Evolutionary conservation across 2,797 vertebrate genomes (phyloP), one percentile per base, ranked within the genome.

Genomic region (Xenops minutus): DNA sequence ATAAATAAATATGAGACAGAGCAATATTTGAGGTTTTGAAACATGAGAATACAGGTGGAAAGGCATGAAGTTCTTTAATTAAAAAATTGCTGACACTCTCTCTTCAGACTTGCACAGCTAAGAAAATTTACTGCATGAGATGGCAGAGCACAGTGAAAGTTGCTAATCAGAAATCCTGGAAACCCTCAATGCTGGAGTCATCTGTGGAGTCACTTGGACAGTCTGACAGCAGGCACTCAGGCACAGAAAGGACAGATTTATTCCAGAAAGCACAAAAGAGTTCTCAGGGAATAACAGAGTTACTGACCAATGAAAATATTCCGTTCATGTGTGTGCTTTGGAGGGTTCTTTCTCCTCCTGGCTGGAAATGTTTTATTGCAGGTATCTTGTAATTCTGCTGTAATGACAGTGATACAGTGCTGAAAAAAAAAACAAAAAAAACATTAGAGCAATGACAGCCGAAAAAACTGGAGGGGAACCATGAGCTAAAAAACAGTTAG

Each of bases 351-450:
- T 90, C 73, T 72, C 46, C 43, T 94, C 43, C 74, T 95, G 62
- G 39, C 20, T 95, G 59, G 51, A 88, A 73, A 82, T 88, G 24
- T 63, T 93, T 95, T 88, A 92, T 88, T 79, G 67, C 37, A 88
- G 63, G 48, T 92, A 92, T 79, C 69, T 62, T 67, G 77, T 44
- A 90, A 79, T 94, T 81, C 59, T 90, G 24, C 26, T 89, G 23
- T 79, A 95, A 90, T 76, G 55, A 73, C 82, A 88, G 36, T 34
- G 55, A 94, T 61, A 91, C 15, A 72, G 49, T 64, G 30, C 12
- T 78, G 36, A 94, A 81, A 46, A 0, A 34, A 68, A 61, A 81
- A 36, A n/a, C n/a, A n/a, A 77, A 73, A 58, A 34, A 59, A 36
- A 20, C 4, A 27, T 64, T 78, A 79, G 81, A 93, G 55, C 8